Evolutionary conservation across 2,797 vertebrate species (phyloP), one percentile per base, ranked within the genome.

Genomic region (Lithobates pipiens): DNA sequence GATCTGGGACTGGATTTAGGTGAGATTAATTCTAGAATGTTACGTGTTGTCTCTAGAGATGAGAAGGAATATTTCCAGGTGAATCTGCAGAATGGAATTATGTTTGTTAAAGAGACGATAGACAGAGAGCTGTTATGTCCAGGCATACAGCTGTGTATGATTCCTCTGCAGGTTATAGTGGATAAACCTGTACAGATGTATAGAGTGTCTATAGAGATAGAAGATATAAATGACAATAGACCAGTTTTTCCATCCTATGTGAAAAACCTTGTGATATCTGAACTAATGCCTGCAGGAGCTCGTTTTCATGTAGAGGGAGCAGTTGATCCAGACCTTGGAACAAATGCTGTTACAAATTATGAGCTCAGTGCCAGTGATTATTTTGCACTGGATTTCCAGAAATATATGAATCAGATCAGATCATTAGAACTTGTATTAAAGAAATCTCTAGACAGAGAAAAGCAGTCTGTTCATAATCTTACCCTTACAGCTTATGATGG

Each of bases 361-460:
- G 91, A 87, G 21, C 88, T 96, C 74, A 94, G 91, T 71, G 34
- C 90, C 0, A 93, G 90, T 32, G 92, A 91, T 29, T 89, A 93
- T 91, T 95, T 96, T 82, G 82, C 72, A 29, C 71, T 95, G 88
- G 93, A 95, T 0, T 93, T 92, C 83, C 95, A 93, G 84, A 88
- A 92, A 36, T 95, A 93, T 65, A 71, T 72, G 18, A 70, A 81
- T 32, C 68, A 81, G 29, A 81, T 72, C 5, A 73, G 69, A 73
- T 72, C 79, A 34, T 93, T 93, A 0, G 95, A 95, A 85, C 0
- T 96, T 88, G 91, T 95, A 77, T 82, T 95, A 82, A 94, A 94
- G 82, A 95, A 93, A 91, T 80, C 92, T 2, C 89, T 96, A 91
- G 95, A 96, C 76, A 92, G 93, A 25, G 94, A 96, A 85, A 92